A percentile compares a stretch with the other conserved stretches of the same genome.
Evolutionary conservation across 2,113 vertebrate species (phyloP).

Genomic region (Haemorhous mexicanus): DNA sequence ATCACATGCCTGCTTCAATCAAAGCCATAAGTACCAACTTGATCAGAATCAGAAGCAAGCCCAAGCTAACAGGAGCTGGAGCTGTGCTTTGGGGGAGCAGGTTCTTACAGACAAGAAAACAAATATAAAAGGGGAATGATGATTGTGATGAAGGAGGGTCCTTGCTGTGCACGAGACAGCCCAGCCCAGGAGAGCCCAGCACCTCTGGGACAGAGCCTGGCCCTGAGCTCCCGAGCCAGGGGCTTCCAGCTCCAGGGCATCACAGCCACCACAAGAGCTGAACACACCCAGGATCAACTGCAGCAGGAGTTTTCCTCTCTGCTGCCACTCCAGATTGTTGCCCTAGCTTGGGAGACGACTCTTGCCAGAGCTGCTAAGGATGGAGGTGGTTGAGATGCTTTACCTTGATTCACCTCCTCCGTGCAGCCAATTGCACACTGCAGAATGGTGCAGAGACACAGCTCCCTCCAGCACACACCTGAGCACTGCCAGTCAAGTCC

Average conservation of each 20-base stretch:
- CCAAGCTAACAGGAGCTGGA: not conserved
- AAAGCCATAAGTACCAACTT: conserved; percentile 42
- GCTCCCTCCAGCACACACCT: conserved; percentile 51
- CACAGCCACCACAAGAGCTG: not conserved
- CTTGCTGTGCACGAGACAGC: not conserved
- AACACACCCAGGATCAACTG: not conserved
- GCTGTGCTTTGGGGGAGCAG: not conserved
- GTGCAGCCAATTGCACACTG: not conserved
- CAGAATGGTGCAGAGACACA: not conserved
- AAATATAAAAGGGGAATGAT: not conserved
- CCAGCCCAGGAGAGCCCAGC: not conserved
- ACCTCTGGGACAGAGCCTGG: not conserved
- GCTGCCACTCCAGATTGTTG: not conserved
- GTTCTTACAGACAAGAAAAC: not conserved
- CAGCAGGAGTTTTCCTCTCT: not conserved
- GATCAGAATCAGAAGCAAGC: conserved; percentile 45
- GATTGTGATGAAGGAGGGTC: not conserved
- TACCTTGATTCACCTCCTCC: not conserved
- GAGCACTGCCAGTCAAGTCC: conserved; percentile 38
- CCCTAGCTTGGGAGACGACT: not conserved
- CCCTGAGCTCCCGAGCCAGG: not conserved
- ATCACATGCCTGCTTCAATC: conserved; percentile 61
- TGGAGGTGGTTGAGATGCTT: not conserved
- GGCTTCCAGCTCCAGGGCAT: not conserved
- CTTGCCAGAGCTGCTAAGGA: not conserved